phyloP scores from a whole-genome alignment of 2,888 invertebrate species.

The Noctua janthina region DNA sequence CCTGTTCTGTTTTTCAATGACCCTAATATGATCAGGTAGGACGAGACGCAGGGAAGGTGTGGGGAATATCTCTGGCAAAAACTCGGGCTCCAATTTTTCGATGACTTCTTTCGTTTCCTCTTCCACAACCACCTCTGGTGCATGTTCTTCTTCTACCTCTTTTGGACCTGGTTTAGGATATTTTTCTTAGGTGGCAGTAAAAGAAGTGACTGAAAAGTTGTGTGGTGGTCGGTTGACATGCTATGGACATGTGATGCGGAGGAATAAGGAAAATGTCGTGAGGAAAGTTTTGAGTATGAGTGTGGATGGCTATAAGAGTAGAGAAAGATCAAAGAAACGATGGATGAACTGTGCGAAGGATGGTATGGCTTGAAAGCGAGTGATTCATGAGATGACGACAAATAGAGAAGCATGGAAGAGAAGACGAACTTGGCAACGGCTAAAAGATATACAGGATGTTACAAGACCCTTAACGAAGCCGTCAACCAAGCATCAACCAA shows the following conservation, averaged over 20 bases:
- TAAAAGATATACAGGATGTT: no score
- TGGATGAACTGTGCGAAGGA: not conserved
- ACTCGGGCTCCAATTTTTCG: conserved; percentile 67
- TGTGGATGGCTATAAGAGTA: no score
- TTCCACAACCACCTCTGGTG: conserved; percentile 57
- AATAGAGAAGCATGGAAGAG: not conserved
- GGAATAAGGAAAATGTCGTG: no score
- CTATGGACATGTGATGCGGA: no score
- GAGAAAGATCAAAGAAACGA: no score
- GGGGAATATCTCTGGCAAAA: conserved; percentile 78
- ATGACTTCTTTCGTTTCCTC: conserved; percentile 56
- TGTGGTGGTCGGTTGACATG: not conserved
- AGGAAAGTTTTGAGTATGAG: no score
- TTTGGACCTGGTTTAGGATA: conserved; percentile 39
- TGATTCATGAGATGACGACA: not conserved
- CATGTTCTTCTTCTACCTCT: conserved; percentile 67
- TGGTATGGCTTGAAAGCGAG: not conserved
- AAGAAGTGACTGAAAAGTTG: not conserved
- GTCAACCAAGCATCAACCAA: no score
- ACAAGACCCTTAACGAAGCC: no score
- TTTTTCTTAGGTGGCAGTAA: not conserved
- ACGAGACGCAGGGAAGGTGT: conserved; percentile 80
- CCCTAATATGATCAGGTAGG: conserved; percentile 78
- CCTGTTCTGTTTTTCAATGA: conserved; percentile 77
- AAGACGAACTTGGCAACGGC: no score